phyloP scores from a whole-genome alignment of 2,888 invertebrate species.

The Drosophila paranaensis region DNA sequence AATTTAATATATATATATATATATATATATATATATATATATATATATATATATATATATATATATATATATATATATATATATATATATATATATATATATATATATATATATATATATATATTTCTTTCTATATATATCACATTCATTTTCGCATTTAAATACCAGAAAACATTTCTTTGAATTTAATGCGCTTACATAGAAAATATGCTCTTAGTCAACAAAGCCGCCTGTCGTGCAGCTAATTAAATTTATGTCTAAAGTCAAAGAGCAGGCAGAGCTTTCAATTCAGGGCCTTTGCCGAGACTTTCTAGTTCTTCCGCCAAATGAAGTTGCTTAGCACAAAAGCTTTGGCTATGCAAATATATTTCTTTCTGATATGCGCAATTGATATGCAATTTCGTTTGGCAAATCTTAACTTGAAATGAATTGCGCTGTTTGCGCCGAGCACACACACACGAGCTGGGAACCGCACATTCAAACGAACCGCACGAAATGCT shows the following conservation, averaged over 20 bases:
- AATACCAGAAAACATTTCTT: not conserved
- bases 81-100: not conserved
- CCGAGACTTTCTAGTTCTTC: too few relatives aligned
- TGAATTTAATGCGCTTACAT: slow-evolving; percentile 6
- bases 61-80: not conserved
- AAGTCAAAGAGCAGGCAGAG: too few relatives aligned
- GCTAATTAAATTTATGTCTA: not conserved
- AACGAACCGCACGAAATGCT: slow-evolving; percentile 43
- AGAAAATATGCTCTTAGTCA: not conserved
- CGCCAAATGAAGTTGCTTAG: not conserved
- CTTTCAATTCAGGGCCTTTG: too few relatives aligned
- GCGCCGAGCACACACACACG: slow-evolving; percentile 46
- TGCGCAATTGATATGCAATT: slow-evolving; percentile 20
- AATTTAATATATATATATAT: not conserved
- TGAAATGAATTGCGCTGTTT: slow-evolving; percentile 59
- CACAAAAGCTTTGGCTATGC: not conserved
- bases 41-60: not conserved
- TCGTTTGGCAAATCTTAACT: slow-evolving; percentile 39
- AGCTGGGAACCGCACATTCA: slow-evolving; percentile 25
- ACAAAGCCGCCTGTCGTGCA: not conserved
- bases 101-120: not conserved
- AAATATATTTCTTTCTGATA: not conserved
- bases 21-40: not conserved
- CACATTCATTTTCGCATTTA: not conserved
- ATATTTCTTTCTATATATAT: not conserved